Evolutionary conservation across 2,797 vertebrate species (phyloP).

Genomic region (Eurystomus glaucurus): DNA sequence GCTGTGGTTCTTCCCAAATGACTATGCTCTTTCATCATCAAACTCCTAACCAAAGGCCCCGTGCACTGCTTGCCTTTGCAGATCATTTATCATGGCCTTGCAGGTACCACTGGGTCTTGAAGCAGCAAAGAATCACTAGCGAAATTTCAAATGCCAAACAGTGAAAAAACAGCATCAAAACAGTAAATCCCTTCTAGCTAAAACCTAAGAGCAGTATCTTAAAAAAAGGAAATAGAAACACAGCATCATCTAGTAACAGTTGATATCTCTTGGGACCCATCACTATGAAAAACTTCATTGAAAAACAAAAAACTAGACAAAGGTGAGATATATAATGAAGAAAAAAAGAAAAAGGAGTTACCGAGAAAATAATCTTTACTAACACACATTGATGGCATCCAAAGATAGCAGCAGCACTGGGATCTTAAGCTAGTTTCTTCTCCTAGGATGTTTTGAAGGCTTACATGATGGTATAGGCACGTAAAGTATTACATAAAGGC

Average conservation of each 20-base stretch:
- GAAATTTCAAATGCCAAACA: background rate
- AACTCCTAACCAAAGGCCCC: background rate
- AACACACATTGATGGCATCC: background rate
- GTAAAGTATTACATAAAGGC: background rate
- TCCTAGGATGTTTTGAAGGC: background rate
- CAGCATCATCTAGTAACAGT: background rate
- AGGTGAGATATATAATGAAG: background rate
- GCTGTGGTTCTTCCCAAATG: background rate
- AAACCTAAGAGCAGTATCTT: background rate
- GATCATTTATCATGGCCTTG: background rate
- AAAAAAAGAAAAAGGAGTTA: background rate
- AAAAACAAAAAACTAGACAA: background rate
- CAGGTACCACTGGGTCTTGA: background rate
- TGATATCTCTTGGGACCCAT: background rate
- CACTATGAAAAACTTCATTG: background rate
- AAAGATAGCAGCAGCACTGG: accelerated
- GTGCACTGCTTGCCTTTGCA: background rate
- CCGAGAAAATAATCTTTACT: background rate
- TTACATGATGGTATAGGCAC: background rate
- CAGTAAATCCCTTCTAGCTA: background rate
- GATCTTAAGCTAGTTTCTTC: background rate
- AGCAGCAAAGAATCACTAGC: background rate
- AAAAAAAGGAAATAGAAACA: background rate
- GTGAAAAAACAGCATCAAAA: background rate
- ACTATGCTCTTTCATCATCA: background rate